A percentile compares a stretch with the other conserved stretches of the same genome.
Conservation (phyloP, 2,888 invertebrate species). For the Oscheius myriophilus region DNA sequence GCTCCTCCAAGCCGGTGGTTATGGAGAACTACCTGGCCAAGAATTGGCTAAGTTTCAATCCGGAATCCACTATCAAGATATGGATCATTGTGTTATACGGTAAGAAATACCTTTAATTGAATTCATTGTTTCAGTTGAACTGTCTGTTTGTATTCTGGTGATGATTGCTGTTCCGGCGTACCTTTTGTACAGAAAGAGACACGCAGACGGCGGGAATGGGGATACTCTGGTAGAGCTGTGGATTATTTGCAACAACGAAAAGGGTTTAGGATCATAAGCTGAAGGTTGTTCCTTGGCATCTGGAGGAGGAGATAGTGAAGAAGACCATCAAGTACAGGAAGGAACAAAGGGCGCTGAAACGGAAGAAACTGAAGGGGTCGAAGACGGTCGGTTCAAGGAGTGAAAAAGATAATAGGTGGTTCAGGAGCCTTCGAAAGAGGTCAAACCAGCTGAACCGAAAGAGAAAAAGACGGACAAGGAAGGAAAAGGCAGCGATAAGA, state of each 20-base stretch:
- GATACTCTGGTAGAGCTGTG: constrained; percentile 11
- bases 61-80: not conserved
- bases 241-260: no score
- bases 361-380: not conserved
- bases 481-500: no score
- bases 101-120: not conserved
- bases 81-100: constrained; percentile 5
- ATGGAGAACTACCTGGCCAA: constrained; percentile 15
- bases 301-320: constrained; percentile 18
- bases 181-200: not conserved
- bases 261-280: constrained; percentile 10
- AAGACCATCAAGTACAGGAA: not conserved
- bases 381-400: no score
- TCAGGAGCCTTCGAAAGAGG: no score
- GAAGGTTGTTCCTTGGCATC: constrained; percentile 11
- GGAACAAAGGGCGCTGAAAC: not conserved
- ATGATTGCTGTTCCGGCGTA: constrained; percentile 5
- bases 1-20: not conserved
- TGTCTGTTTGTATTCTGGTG: not conserved
- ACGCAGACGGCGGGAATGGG: not conserved
- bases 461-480: no score
- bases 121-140: not conserved
- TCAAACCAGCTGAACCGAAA: no score
- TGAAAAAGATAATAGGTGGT: no score
- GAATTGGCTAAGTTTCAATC: not conserved